phyloP scores from a whole-genome alignment of 2,888 invertebrate genomes.

The Andrena camellia region DNA sequence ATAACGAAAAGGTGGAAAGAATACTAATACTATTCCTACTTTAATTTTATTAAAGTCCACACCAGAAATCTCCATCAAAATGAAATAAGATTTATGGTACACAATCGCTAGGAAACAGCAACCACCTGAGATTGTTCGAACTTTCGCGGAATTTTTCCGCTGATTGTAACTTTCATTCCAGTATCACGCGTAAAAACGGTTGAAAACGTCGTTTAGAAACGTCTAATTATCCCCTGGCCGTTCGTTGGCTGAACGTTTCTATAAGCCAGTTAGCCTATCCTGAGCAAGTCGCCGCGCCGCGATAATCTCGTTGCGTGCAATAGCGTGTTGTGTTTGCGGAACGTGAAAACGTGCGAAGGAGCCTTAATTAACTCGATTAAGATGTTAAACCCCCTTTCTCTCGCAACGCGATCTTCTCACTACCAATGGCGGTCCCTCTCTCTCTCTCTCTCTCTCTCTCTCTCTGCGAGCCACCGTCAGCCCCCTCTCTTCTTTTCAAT shows the following conservation, averaged over 20 bases:
- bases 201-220: constrained; percentile 59
- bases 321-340: constrained; percentile 72
- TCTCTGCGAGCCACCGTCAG: not conserved
- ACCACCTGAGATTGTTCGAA: not conserved
- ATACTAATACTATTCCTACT: no score
- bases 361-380: constrained; percentile 75
- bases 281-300: constrained; percentile 54
- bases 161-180: not conserved
- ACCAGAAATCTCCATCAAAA: no score
- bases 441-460: not conserved
- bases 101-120: no score
- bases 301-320: constrained; percentile 73
- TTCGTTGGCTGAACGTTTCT: constrained; percentile 55
- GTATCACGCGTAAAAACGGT: constrained; percentile 6
- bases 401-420: constrained; percentile 26
- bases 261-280: constrained; percentile 53
- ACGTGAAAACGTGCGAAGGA: constrained; percentile 71
- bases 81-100: no score
- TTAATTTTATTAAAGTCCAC: no score
- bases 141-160: not conserved
- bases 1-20: no score
- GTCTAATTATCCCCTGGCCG: constrained; percentile 68
- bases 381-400: constrained; percentile 63
- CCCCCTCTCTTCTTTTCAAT: not conserved
- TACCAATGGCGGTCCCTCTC: not conserved